phyloP scores from a whole-genome alignment of 2,888 invertebrate genomes.

The Apodemia duryi region DNA sequence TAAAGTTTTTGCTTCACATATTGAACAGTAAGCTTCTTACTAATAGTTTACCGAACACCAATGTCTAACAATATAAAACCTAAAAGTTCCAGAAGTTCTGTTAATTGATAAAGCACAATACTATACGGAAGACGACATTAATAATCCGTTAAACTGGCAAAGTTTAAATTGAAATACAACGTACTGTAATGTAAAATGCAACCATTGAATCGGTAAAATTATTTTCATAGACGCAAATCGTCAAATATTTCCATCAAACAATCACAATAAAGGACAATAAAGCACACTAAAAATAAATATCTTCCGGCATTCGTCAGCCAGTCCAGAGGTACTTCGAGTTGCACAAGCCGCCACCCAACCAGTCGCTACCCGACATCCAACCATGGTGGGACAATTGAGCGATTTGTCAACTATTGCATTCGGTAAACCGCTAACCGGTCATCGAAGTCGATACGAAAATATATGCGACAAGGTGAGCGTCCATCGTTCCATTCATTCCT shows the following conservation, averaged over 20 bases:
- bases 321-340: conserved; percentile 48
- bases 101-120: too few relatives aligned
- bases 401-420: conserved; percentile 73
- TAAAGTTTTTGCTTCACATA: too few relatives aligned
- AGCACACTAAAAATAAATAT: conserved; percentile 61
- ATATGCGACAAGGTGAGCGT: conserved; percentile 40
- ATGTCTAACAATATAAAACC: too few relatives aligned
- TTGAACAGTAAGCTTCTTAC: too few relatives aligned
- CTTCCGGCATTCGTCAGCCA: conserved; percentile 70
- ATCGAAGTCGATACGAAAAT: conserved; percentile 45
- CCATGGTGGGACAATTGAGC: conserved; percentile 70
- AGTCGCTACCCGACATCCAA: conserved; percentile 50
- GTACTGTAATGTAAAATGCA: conserved; percentile 6
- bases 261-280: conserved; percentile 64
- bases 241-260: conserved; percentile 53
- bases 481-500: conserved; percentile 46
- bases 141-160: background rate
- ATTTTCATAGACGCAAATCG: conserved; percentile 45
- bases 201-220: conserved; percentile 33
- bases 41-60: too few relatives aligned
- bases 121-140: too few relatives aligned
- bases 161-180: conserved; percentile 4
- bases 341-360: conserved; percentile 64
- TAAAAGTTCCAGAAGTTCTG: too few relatives aligned
- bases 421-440: conserved; percentile 51